Percentiles rank a stretch among this genome's conserved stretches.
Conservation (phyloP, 2,113 vertebrate species). For the Toxotes chatareus region DNA sequence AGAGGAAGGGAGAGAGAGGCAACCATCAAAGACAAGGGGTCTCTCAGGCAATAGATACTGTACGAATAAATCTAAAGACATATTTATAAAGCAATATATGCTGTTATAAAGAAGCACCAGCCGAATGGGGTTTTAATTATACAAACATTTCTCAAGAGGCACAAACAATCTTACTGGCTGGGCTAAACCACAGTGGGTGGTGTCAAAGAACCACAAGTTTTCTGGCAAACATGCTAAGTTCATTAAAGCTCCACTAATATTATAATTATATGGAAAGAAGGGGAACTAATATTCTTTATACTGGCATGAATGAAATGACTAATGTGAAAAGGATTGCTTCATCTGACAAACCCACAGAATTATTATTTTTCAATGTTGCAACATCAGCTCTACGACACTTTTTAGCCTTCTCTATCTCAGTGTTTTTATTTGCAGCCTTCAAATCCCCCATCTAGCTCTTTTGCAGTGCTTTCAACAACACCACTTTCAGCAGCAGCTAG, state of each 20-base stretch:
- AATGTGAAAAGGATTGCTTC: constrained; percentile 39
- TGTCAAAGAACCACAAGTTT: constrained; percentile 34
- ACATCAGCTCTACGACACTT: background rate
- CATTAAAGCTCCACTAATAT: constrained; percentile 50
- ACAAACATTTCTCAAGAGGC: constrained; percentile 50
- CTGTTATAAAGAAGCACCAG: background rate
- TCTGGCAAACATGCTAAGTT: constrained; percentile 46
- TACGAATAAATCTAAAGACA: constrained; percentile 61
- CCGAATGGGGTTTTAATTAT: constrained; percentile 56
- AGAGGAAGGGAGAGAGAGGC: constrained; percentile 46
- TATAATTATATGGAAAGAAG: constrained; percentile 59
- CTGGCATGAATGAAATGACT: constrained; percentile 41
- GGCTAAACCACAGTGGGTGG: constrained; percentile 34
- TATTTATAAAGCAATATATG: constrained; percentile 54
- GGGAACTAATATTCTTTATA: constrained; percentile 46
- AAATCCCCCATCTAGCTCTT: background rate
- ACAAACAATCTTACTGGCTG: constrained; percentile 48
- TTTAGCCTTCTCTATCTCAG: background rate
- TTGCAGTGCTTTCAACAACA: background rate
- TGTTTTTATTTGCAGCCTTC: background rate
- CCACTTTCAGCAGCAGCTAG: background rate
- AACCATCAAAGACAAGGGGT: constrained; percentile 69
- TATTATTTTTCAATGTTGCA: constrained; percentile 1
- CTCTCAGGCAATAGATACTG: constrained; percentile 67
- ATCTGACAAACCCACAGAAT: constrained; percentile 5